A percentile compares a stretch with the other conserved stretches of the same genome.
Evolutionary conservation across 2,888 invertebrate genomes (phyloP).

Genomic region (Tanaodytes sp.): DNA sequence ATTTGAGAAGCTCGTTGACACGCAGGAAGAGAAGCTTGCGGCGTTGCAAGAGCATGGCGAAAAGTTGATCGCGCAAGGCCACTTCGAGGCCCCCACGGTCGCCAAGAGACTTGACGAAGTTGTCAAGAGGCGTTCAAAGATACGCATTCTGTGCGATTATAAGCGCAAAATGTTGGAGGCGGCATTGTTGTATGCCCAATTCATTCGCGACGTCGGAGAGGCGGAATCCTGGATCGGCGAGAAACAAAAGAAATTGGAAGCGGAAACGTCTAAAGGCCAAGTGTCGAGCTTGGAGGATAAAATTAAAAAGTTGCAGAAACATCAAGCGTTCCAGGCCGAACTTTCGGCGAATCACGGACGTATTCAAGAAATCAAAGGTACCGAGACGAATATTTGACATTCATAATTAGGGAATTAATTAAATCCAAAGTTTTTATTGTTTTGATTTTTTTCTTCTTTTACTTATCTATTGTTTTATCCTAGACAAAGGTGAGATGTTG

Average conservation of each 20-base stretch:
- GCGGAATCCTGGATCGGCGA: conserved; percentile 93
- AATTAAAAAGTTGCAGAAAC: conserved; percentile 94
- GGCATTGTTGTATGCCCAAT: conserved; percentile 88
- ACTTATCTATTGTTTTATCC: not conserved
- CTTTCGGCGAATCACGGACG: conserved; percentile 89
- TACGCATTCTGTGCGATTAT: conserved; percentile 80
- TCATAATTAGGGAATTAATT: no score
- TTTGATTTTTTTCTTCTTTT: conserved; percentile 5
- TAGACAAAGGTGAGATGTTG: conserved; percentile 79
- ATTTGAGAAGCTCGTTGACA: conserved; percentile 90
- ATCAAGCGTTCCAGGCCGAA: conserved; percentile 95
- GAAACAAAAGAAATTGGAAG: conserved; percentile 88
- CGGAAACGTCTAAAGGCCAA: conserved; percentile 83
- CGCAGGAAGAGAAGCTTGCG: conserved; percentile 90
- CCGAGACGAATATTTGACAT: no score
- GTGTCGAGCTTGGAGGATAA: conserved; percentile 93
- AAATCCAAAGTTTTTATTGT: not conserved
- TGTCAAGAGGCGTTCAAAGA: conserved; percentile 78
- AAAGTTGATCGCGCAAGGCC: conserved; percentile 90
- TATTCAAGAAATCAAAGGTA: conserved; percentile 84
- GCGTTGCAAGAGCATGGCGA: conserved; percentile 88
- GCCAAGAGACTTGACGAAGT: conserved; percentile 84
- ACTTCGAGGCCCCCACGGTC: conserved; percentile 90
- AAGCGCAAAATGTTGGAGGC: conserved; percentile 83
- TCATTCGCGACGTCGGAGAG: conserved; percentile 92